Percentiles rank a stretch among this genome's conserved stretches.
Evolutionary conservation across 2,888 invertebrate genomes (phyloP).

Genomic region (Saturnia japonica): DNA sequence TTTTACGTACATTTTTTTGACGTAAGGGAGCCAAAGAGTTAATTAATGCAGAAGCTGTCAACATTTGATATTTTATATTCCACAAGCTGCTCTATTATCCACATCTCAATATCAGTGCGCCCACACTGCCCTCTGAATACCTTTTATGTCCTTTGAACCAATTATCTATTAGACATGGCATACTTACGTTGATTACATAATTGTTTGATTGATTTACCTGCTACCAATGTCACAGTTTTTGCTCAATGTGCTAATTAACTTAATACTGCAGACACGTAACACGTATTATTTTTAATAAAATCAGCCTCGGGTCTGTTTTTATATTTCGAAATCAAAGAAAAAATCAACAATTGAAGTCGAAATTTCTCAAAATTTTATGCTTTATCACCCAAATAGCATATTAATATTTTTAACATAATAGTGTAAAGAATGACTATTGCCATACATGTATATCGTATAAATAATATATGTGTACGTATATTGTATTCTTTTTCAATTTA

Average conservation of each 20-base stretch:
- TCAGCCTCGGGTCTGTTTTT: not conserved
- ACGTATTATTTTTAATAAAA: not conserved
- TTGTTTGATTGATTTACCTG: constrained; percentile 10
- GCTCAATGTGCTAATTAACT: not conserved
- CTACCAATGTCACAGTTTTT: not conserved
- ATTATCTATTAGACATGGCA: constrained; percentile 3
- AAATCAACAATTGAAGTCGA: too few species aligned
- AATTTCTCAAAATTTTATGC: too few species aligned
- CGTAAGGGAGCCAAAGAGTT: too few species aligned
- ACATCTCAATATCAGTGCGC: constrained; percentile 2
- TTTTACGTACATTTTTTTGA: too few species aligned
- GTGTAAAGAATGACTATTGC: too few species aligned
- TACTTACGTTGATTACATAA: constrained; percentile 4
- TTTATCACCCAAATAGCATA: too few species aligned
- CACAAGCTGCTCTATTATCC: not conserved
- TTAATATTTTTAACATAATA: too few species aligned
- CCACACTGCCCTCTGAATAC: not conserved
- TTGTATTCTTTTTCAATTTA: too few species aligned
- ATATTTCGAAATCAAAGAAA: not conserved
- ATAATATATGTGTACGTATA: too few species aligned
- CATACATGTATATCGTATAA: too few species aligned
- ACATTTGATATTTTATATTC: not conserved
- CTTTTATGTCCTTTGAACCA: constrained; percentile 8
- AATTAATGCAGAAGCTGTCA: not conserved
- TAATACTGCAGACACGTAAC: not conserved